phyloP scores from a whole-genome alignment of 2,797 vertebrate species.

The Danio kyathit region DNA sequence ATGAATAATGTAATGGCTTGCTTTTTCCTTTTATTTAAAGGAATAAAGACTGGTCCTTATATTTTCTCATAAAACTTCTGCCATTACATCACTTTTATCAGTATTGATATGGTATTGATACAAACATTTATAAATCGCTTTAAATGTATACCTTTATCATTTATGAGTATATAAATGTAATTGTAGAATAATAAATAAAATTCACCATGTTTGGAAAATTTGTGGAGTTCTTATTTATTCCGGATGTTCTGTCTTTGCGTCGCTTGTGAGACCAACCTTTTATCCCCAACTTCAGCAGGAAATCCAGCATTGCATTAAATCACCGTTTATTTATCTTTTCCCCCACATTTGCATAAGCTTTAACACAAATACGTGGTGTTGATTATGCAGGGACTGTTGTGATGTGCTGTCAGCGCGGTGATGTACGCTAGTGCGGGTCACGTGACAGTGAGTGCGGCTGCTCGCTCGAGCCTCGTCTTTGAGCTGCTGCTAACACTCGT shows the following conservation, averaged over 20 bases:
- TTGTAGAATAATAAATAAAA: no score
- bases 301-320: not conserved
- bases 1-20: no score
- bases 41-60: no score
- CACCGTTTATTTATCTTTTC: not conserved
- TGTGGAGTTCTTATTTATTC: no score
- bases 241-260: no score
- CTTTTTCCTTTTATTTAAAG: no score
- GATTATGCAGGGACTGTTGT: not conserved
- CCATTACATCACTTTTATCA: not conserved
- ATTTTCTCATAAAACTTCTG: not conserved
- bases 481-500: conserved; percentile 24
- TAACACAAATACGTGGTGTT: no score
- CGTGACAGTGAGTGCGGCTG: conserved; percentile 19
- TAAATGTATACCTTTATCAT: no score
- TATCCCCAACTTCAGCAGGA: not conserved
- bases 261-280: not conserved
- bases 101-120: not conserved
- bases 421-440: conserved; percentile 2
- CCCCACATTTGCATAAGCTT: no score
- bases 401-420: not conserved
- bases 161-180: no score
- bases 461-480: not conserved
- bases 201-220: no score
- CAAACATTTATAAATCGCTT: no score